These are phyloP conservation scores for Sphaerodactylus townsendi DNA, from an alignment of 2,113 vertebrate species.

Conservation along the genomic window DNA sequence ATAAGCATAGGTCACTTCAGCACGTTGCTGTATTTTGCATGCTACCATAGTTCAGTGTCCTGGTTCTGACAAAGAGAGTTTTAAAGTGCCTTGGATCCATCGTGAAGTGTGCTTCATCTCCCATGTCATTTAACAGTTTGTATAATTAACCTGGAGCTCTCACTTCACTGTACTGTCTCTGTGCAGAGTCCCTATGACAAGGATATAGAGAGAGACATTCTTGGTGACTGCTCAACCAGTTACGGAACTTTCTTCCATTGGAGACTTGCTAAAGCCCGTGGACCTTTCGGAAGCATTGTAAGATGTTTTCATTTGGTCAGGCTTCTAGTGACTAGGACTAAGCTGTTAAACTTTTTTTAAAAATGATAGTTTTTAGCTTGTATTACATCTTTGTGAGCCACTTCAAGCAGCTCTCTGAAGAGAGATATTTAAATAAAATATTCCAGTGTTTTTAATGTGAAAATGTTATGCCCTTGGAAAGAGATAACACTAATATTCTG, in stretches of 20 bases:
- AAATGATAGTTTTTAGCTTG: neutral
- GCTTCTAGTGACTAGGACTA: neutral
- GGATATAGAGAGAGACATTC: neutral
- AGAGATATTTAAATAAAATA: neutral
- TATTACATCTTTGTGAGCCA: too few species aligned
- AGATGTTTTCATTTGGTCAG: constrained; percentile 18
- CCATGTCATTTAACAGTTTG: neutral
- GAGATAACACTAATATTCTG: neutral
- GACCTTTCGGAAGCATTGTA: constrained; percentile 7
- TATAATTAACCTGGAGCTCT: neutral
- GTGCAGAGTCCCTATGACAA: neutral
- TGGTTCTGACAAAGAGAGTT: neutral
- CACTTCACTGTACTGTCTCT: neutral
- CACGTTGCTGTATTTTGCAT: neutral
- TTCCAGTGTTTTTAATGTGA: neutral
- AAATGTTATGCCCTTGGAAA: neutral
- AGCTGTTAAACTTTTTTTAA: neutral
- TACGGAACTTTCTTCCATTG: neutral
- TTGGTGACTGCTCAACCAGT: neutral
- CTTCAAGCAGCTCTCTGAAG: too few species aligned
- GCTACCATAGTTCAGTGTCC: neutral
- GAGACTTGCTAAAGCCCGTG: constrained; percentile 4
- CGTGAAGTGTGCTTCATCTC: neutral
- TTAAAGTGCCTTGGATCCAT: neutral
- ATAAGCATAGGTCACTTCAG: neutral